phyloP scores from a whole-genome alignment of 2,888 invertebrate species.

The Epinotia nisella region DNA sequence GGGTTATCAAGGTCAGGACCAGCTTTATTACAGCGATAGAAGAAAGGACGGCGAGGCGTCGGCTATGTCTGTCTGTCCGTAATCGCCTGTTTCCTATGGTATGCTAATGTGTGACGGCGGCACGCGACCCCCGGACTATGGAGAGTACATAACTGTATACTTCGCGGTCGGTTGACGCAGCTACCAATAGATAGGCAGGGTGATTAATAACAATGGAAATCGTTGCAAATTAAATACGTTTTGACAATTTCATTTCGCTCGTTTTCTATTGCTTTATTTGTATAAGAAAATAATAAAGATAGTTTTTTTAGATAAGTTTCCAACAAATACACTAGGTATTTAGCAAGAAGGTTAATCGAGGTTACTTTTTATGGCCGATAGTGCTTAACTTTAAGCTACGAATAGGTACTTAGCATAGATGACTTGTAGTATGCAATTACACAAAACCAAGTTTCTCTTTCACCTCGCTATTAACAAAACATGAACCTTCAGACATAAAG shows the following conservation, averaged over 20 bases:
- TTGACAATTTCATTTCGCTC: too few relatives aligned
- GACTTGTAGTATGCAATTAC: neutral
- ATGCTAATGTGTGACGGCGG: constrained; percentile 68
- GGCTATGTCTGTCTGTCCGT: constrained; percentile 68
- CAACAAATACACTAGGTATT: neutral
- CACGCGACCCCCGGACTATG: constrained; percentile 67
- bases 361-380: neutral
- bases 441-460: constrained; percentile 6
- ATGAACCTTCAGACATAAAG: constrained; percentile 1
- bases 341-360: neutral
- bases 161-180: too few relatives aligned
- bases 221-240: too few relatives aligned
- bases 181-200: too few relatives aligned
- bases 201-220: too few relatives aligned
- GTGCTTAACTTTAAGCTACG: neutral
- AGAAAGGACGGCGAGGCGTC: constrained; percentile 53
- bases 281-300: too few relatives aligned
- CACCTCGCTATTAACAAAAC: constrained; percentile 5
- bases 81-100: constrained; percentile 74
- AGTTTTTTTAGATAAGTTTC: too few relatives aligned
- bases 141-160: constrained; percentile 34
- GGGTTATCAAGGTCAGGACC: constrained; percentile 42
- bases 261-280: too few relatives aligned
- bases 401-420: neutral
- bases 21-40: constrained; percentile 46